These are phyloP conservation scores for Acanthosepion esculentum DNA, from an alignment of 2,888 invertebrate species.

Conservation along the genomic window DNA sequence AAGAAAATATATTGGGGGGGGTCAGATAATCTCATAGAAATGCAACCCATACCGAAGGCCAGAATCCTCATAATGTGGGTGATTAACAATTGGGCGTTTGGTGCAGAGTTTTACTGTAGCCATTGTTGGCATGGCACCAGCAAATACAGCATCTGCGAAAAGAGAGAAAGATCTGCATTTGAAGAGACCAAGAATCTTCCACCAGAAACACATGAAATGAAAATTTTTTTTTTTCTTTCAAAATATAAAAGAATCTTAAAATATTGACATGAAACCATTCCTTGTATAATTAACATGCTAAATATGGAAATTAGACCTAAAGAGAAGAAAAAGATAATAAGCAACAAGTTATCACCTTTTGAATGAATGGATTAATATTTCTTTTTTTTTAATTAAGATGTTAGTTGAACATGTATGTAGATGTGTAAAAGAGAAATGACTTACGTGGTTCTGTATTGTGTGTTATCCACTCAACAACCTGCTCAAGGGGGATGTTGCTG, in stretches of 20 bases:
- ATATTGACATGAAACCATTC: no score
- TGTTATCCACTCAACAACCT: conserved; percentile 85
- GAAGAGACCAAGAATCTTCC: neutral
- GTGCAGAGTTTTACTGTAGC: conserved; percentile 87
- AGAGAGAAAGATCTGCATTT: neutral
- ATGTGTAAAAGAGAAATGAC: conserved; percentile 44
- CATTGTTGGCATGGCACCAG: conserved; percentile 89
- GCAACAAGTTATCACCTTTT: no score
- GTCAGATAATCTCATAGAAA: neutral
- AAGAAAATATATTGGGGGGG: no score
- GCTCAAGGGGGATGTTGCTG: conserved; percentile 83
- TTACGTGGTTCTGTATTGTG: conserved; percentile 77
- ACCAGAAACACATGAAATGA: neutral
- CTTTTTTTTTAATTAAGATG: no score
- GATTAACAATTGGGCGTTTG: conserved; percentile 85
- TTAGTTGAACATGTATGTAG: no score
- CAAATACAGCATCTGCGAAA: conserved; percentile 82
- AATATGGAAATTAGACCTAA: no score
- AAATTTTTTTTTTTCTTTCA: no score
- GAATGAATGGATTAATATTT: no score
- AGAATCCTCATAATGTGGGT: conserved; percentile 89
- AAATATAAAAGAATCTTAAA: no score
- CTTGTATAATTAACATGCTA: no score
- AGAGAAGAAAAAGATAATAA: no score
- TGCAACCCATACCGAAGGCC: conserved; percentile 81